Percentiles rank a stretch among this genome's conserved stretches.
These are phyloP conservation scores for Campoletis sonorensis DNA, from an alignment of 1,140 invertebrate genomes.

Conservation along the genomic window DNA sequence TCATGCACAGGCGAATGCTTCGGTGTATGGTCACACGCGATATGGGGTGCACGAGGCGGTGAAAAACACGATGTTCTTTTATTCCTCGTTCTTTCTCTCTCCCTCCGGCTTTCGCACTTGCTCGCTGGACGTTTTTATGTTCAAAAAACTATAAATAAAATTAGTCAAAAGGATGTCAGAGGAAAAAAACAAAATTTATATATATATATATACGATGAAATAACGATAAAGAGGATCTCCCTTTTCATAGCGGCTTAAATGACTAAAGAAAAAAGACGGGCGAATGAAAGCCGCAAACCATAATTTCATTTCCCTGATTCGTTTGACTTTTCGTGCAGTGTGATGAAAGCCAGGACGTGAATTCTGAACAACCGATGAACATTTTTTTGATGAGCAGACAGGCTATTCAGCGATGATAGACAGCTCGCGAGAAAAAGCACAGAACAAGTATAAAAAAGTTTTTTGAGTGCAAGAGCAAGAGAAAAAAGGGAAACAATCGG, in stretches of 20 bases:
- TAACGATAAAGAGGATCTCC: not conserved
- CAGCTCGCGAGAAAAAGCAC: not conserved
- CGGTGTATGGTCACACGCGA: slow-evolving; percentile 1
- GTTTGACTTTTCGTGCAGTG: not conserved
- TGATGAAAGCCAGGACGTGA: not conserved
- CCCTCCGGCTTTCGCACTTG: not conserved
- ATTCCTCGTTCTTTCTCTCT: not conserved
- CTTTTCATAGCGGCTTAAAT: not conserved
- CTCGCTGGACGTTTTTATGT: not conserved
- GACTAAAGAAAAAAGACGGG: not conserved
- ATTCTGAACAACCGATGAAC: not conserved
- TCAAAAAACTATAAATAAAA: not conserved
- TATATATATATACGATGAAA: not conserved
- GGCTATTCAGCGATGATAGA: not conserved
- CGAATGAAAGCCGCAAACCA: not conserved
- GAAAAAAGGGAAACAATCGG: not conserved
- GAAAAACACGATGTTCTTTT: slow-evolving; percentile 2
- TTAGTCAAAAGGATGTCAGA: not conserved
- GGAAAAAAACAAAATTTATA: slow-evolving; percentile 1
- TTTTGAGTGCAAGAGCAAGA: slow-evolving; percentile 1
- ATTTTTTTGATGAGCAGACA: slow-evolving; percentile 2
- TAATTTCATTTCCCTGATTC: not conserved
- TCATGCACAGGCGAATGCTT: not conserved
- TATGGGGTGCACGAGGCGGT: not conserved
- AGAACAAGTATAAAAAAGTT: not conserved